Conservation (phyloP, 2,113 vertebrate genomes). For the Genyomyrus donnyi region DNA sequence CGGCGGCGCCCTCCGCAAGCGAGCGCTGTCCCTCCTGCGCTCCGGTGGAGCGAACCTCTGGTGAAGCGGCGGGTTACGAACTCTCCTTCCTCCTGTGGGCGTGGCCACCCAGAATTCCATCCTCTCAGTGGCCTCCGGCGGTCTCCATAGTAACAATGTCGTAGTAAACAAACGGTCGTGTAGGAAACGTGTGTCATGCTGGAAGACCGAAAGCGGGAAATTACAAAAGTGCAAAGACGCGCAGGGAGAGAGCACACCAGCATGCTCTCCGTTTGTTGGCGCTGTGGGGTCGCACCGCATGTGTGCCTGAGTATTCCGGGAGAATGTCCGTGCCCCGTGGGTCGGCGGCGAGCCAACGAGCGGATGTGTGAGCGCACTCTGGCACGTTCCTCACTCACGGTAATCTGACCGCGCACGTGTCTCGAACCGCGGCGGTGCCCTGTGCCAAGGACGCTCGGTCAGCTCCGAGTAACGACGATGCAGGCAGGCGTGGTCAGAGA, state of each 20-base stretch:
- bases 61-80: not conserved
- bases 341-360: not conserved
- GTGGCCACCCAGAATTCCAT: conserved; percentile 10
- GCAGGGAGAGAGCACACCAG: not conserved
- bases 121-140: not conserved
- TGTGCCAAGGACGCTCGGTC: not conserved
- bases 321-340: not conserved
- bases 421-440: not conserved
- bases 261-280: not conserved
- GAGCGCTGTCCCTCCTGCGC: not conserved
- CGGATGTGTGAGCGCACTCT: not conserved
- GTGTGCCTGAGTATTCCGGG: not conserved
- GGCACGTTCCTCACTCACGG: not conserved
- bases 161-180: conserved; percentile 10
- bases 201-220: not conserved
- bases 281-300: not conserved
- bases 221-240: not conserved
- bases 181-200: not conserved
- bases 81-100: not conserved
- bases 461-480: not conserved
- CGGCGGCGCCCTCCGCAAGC: not conserved
- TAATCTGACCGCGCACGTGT: not conserved
- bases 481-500: not conserved
- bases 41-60: not conserved
- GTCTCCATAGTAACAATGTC: conserved; percentile 1